Conservation (phyloP, 2,888 invertebrate genomes). For the Drosophila atripex region DNA sequence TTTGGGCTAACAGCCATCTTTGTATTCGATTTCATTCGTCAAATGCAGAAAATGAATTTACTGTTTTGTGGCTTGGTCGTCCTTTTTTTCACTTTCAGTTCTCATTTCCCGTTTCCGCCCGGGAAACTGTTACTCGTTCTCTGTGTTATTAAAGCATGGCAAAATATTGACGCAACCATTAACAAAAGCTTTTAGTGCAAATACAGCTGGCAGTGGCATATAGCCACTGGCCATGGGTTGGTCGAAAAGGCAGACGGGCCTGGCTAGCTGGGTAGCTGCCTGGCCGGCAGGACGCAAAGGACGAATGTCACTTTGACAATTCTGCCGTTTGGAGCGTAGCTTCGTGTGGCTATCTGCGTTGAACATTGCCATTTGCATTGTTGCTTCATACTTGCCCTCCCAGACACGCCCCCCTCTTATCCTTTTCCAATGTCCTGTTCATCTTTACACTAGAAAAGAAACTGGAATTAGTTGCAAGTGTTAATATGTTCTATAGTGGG, state of each 20-base stretch:
- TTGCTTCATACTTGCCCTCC: constrained; percentile 20
- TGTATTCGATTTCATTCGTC: constrained; percentile 67
- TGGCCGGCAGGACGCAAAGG: constrained; percentile 11
- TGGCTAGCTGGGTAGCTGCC: background rate
- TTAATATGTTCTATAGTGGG: background rate
- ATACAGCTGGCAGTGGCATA: constrained; percentile 53
- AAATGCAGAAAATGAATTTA: constrained; percentile 62
- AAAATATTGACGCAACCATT: constrained; percentile 69
- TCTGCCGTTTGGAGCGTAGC: constrained; percentile 66
- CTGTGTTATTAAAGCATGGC: constrained; percentile 53
- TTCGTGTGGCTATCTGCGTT: constrained; percentile 44
- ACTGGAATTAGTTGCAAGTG: too few species aligned
- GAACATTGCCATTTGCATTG: constrained; percentile 66
- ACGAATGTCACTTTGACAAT: constrained; percentile 69
- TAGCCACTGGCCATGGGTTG: constrained; percentile 26
- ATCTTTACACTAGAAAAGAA: background rate
- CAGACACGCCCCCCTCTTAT: background rate
- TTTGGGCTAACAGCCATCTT: constrained; percentile 27
- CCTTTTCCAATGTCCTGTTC: background rate
- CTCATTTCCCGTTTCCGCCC: constrained; percentile 25
- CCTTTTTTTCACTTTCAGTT: constrained; percentile 27
- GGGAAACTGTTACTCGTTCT: constrained; percentile 12
- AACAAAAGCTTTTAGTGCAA: constrained; percentile 74
- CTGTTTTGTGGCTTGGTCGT: constrained; percentile 48
- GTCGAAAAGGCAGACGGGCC: constrained; percentile 4